Conservation (phyloP, 1,140 invertebrate species). For the Drosophila santomea region DNA sequence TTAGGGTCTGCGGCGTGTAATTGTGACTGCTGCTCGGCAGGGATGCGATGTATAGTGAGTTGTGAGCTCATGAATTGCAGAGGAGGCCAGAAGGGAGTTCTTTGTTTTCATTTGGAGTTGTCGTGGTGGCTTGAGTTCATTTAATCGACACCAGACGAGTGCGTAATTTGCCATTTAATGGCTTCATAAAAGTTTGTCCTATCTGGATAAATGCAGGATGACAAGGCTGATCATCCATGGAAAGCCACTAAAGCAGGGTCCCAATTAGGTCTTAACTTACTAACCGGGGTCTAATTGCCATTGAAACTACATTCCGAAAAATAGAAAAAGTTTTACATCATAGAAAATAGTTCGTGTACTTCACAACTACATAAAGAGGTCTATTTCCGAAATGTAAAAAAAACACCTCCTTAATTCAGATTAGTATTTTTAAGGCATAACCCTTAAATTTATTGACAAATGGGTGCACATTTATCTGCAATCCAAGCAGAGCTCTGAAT, state of each 20-base stretch:
- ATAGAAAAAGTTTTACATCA: background rate
- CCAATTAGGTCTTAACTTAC: background rate
- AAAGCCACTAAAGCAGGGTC: conserved; percentile 15
- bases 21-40: conserved; percentile 67
- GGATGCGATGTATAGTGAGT: conserved; percentile 25
- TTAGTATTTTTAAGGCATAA: background rate
- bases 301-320: background rate
- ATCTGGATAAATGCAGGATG: conserved; percentile 55
- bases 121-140: conserved; percentile 73
- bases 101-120: conserved; percentile 45
- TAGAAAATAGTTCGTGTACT: no score
- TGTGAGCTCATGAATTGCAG: conserved; percentile 1
- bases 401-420: background rate
- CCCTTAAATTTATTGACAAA: background rate
- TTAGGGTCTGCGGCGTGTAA: conserved; percentile 80
- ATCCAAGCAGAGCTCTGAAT: conserved; percentile 21
- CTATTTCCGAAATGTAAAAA: background rate
- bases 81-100: conserved; percentile 4
- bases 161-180: conserved; percentile 74
- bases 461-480: conserved; percentile 5
- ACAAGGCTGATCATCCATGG: conserved; percentile 27
- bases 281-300: conserved; percentile 4
- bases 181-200: conserved; percentile 50
- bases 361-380: background rate
- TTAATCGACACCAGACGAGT: conserved; percentile 73